Conservation (phyloP, 2,888 invertebrate genomes). For the Hofmannophila pseudospretella region DNA sequence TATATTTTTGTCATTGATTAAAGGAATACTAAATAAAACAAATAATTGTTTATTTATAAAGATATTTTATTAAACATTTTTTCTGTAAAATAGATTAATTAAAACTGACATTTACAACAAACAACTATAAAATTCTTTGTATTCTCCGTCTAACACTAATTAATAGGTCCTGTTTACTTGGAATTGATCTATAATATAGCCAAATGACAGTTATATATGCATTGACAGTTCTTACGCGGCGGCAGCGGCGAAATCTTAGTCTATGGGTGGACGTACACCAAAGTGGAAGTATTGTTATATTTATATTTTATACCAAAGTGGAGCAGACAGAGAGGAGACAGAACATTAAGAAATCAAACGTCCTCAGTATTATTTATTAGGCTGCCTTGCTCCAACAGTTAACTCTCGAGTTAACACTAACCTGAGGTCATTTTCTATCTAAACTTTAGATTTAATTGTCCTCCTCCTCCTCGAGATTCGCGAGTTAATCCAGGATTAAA, state of each 20-base stretch:
- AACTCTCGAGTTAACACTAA: too few relatives aligned
- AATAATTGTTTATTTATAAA: conserved; percentile 62
- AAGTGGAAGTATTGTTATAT: too few relatives aligned
- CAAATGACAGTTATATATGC: conserved; percentile 25
- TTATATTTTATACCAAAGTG: too few relatives aligned
- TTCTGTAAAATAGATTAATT: conserved; percentile 76
- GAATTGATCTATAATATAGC: conserved; percentile 44
- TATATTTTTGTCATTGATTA: too few relatives aligned
- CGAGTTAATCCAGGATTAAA: too few relatives aligned
- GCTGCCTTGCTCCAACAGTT: too few relatives aligned
- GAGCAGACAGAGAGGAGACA: too few relatives aligned
- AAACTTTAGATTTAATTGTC: too few relatives aligned
- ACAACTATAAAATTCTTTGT: conserved; percentile 76
- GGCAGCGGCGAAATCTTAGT: conserved; percentile 4
- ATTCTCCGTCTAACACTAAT: conserved; percentile 62
- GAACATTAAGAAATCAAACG: too few relatives aligned
- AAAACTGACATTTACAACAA: conserved; percentile 77
- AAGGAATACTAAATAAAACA: conserved; percentile 14
- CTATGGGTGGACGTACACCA: not conserved
- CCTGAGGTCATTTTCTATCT: too few relatives aligned
- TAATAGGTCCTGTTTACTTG: conserved; percentile 62
- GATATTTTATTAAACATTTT: conserved; percentile 76
- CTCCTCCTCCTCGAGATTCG: too few relatives aligned
- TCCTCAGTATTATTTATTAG: too few relatives aligned
- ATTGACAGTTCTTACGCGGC: conserved; percentile 26